Base-by-base conservation (phyloP, 1,140 invertebrate genomes). In the Zaprionus gabonicus region DNA sequence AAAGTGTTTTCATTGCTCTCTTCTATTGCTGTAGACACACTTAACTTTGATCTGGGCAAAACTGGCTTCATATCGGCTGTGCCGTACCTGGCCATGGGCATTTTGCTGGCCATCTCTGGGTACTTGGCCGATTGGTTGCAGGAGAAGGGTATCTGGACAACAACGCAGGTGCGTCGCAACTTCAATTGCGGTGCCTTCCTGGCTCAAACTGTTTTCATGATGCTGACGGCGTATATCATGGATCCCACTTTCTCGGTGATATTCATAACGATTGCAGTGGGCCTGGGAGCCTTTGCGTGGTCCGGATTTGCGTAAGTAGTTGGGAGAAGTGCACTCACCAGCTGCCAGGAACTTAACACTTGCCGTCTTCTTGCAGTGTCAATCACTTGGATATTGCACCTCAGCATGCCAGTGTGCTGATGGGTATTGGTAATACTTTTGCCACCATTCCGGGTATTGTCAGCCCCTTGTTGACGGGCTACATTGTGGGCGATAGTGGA, bases 311-410 rank as follows among this genome's bases (percentile, higher is more conserved):
- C 96, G 96, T 96, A 93, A 92, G 82, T 92, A 51, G 53, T 36
- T 23, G n/a, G 12, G 17, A 73, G 44, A 28, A 64, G n/a, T 62
- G 28, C 25, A 17, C 13, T 23, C 5, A 59, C 25, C 15, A 13
- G 23, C n/a, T 51, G 36, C n/a, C 31, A 56, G n/a, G 9, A 13
- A 17, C 46, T 49, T 20, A 59, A 76, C 41, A 55, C 60, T 36
- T 27, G 34, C 27, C 25, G 0, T 25, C 51, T 44, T 38, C 20
- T 78, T 78, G 55, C 91, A 97, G 96, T 91, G 97, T 98, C 4
- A 98, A 98, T 93, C 96, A 97, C 88, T 92, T 98, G 86, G 97
- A 98, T 91, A 96, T 98, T 76, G 97, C 97, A 10, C 97, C 97
- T 23, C 96, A 96, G 82, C 96, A 96, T 92, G 96, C 96, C 1